Evolutionary conservation across 2,113 vertebrate species (phyloP).

Genomic region (Petaurus breviceps): DNA sequence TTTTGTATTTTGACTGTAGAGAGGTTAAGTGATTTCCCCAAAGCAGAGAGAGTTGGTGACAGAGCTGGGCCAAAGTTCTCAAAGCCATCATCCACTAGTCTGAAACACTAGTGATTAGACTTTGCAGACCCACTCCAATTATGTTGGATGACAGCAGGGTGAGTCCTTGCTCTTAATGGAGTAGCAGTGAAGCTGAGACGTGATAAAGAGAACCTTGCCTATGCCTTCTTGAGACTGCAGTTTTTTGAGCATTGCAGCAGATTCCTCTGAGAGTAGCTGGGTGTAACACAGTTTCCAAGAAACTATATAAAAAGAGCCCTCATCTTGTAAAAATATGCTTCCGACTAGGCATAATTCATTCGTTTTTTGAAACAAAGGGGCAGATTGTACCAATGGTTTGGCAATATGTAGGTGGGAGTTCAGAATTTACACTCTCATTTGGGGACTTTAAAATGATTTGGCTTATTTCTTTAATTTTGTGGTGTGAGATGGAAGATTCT

Average conservation of each 20-base stretch:
- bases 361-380: slow-evolving; percentile 36
- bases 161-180: slow-evolving; percentile 1
- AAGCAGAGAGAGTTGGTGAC: background rate
- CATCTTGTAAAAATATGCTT: background rate
- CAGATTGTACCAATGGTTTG: background rate
- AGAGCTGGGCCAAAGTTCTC: background rate
- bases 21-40: background rate
- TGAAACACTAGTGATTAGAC: background rate
- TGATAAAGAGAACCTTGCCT: slow-evolving; percentile 34
- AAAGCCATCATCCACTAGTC: slow-evolving; percentile 21
- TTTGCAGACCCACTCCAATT: background rate
- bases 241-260: slow-evolving; percentile 27
- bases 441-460: slow-evolving; percentile 46
- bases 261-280: slow-evolving; percentile 38
- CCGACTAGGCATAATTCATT: background rate
- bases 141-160: slow-evolving; percentile 1
- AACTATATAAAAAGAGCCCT: background rate
- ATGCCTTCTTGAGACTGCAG: slow-evolving; percentile 47
- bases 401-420: slow-evolving; percentile 3
- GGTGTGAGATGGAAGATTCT: background rate
- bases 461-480: slow-evolving; percentile 55
- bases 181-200: slow-evolving; percentile 18
- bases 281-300: slow-evolving; percentile 17
- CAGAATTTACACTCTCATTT: slow-evolving; percentile 37
- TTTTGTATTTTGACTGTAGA: background rate